These are phyloP conservation scores for Pampus argenteus DNA, from an alignment of 2,797 vertebrate genomes.

Conservation along the genomic window DNA sequence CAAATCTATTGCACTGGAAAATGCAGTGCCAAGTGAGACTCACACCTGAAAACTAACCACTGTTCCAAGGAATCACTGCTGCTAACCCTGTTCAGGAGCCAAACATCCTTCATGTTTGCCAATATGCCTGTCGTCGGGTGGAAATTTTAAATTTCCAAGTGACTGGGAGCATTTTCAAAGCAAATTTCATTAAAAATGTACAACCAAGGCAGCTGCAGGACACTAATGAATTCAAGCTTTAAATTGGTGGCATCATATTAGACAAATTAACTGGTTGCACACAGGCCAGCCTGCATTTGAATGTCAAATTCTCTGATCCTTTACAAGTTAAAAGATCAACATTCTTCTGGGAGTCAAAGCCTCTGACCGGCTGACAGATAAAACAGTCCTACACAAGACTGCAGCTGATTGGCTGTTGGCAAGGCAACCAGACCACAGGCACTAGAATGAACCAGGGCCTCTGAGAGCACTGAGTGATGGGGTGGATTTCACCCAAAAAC, in stretches of 20 bases:
- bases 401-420: constrained; percentile 65
- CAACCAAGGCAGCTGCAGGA: neutral
- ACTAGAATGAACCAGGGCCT: constrained; percentile 42
- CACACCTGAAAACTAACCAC: constrained; percentile 56
- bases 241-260: constrained; percentile 20
- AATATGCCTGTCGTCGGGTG: constrained; percentile 6
- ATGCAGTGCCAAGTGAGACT: constrained; percentile 52
- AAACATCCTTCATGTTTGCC: constrained; percentile 25
- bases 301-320: constrained; percentile 44
- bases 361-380: constrained; percentile 58
- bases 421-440: constrained; percentile 58
- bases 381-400: constrained; percentile 54
- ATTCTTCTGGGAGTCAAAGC: constrained; percentile 54
- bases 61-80: constrained; percentile 34
- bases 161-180: constrained; percentile 11
- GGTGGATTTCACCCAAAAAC: constrained; percentile 20
- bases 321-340: constrained; percentile 58
- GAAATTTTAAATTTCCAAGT: neutral
- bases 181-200: constrained; percentile 5
- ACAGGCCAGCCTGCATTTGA: constrained; percentile 24
- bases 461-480: constrained; percentile 30
- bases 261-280: constrained; percentile 20
- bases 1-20: constrained; percentile 51
- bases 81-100: constrained; percentile 34
- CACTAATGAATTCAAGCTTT: constrained; percentile 15